Evolutionary conservation across 37 sponge, comb jelly and placozoan genomes (phyloP).

Genomic region (Theonella swinhoei): DNA sequence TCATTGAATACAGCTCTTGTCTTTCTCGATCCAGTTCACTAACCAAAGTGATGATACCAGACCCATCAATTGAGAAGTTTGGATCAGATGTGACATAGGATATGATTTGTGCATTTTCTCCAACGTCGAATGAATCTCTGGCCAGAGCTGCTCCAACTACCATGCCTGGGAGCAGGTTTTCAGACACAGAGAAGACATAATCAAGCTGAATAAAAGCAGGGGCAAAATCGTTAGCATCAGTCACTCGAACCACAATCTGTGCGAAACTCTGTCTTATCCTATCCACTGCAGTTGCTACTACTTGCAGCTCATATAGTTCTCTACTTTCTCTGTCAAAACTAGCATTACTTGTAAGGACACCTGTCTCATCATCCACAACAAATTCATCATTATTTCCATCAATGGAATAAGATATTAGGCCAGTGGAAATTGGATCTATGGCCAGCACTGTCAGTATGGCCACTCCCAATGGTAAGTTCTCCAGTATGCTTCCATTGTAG

Average conservation of each 20-base stretch:
- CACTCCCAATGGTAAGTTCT: slow-evolving; percentile 13
- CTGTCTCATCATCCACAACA: slow-evolving; percentile 26
- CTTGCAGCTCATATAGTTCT: slow-evolving; percentile 46
- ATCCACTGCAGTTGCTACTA: slow-evolving; percentile 44
- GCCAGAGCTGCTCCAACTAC: slow-evolving; percentile 61
- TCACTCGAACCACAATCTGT: slow-evolving; percentile 31
- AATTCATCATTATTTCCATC: not conserved
- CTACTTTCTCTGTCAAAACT: slow-evolving; percentile 43
- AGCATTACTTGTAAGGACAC: slow-evolving; percentile 26
- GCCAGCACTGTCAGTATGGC: slow-evolving; percentile 50
- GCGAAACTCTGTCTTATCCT: slow-evolving; percentile 18
- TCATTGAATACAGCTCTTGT: not conserved
- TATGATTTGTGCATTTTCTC: slow-evolving; percentile 42
- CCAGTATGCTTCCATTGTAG: slow-evolving; percentile 40
- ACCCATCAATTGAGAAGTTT: slow-evolving; percentile 32
- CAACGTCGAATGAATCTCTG: slow-evolving; percentile 39
- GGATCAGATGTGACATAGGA: slow-evolving; percentile 8
- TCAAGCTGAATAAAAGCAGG: slow-evolving; percentile 34
- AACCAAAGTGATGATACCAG: slow-evolving; percentile 35
- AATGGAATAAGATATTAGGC: slow-evolving; percentile 25
- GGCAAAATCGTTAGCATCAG: slow-evolving; percentile 61
- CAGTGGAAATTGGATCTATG: slow-evolving; percentile 43
- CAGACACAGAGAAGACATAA: slow-evolving; percentile 42
- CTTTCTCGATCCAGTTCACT: slow-evolving; percentile 46
- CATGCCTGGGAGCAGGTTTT: slow-evolving; percentile 21